Percentiles rank a stretch among this genome's conserved stretches.
Conservation (phyloP, 2,888 invertebrate genomes). For the Phytoseiulus persimilis region DNA sequence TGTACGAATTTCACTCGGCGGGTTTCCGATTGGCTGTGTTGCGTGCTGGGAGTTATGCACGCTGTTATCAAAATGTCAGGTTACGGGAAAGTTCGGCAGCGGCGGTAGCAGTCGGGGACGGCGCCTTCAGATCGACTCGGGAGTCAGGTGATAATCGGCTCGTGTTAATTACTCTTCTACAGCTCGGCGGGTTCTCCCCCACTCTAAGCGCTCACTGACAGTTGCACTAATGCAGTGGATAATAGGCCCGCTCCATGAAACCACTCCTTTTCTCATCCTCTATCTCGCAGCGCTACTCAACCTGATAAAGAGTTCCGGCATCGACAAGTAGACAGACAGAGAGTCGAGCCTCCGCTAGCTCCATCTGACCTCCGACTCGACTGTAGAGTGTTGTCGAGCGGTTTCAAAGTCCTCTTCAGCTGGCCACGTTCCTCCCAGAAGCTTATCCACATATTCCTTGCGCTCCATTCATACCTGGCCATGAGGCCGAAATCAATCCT, state of each 20-base stretch:
- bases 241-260: not conserved
- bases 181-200: not conserved
- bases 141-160: conserved; percentile 35
- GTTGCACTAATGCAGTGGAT: conserved; percentile 5
- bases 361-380: not conserved
- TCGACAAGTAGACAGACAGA: not conserved
- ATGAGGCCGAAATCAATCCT: no score
- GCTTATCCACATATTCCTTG: no score
- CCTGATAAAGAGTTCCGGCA: not conserved
- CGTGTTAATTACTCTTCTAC: conserved; percentile 39
- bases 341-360: not conserved
- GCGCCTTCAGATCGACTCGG: not conserved
- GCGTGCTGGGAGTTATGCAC: not conserved
- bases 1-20: not conserved
- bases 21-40: not conserved
- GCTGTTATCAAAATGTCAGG: not conserved
- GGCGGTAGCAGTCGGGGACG: not conserved
- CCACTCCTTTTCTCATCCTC: not conserved
- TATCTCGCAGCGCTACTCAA: not conserved
- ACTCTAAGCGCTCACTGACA: not conserved
- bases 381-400: not conserved
- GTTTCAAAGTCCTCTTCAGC: not conserved
- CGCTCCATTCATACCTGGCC: no score
- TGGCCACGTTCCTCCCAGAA: no score
- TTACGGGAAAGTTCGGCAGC: not conserved